phyloP scores from a whole-genome alignment of 2,113 vertebrate genomes.

The Cacatua alba region DNA sequence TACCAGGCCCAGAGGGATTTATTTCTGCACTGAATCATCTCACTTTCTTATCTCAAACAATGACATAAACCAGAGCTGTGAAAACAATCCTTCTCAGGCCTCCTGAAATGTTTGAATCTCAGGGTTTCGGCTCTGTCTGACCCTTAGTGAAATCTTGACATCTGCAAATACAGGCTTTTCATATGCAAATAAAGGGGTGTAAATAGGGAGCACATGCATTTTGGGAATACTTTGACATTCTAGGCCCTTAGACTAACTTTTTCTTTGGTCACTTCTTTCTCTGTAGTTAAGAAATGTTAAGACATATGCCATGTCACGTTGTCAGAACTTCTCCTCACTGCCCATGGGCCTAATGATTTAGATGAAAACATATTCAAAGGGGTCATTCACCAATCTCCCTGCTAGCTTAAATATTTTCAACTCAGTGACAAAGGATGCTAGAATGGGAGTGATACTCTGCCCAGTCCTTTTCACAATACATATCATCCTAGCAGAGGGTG shows the following conservation, averaged over 20 bases:
- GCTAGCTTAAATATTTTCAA: slow-evolving; percentile 23
- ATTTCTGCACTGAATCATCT: slow-evolving; percentile 36
- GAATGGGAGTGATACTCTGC: neutral
- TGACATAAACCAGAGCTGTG: slow-evolving; percentile 4
- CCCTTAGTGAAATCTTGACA: slow-evolving; percentile 45
- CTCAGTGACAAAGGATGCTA: neutral
- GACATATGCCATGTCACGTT: neutral
- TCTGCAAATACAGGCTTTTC: slow-evolving; percentile 46
- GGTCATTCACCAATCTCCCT: slow-evolving; percentile 27
- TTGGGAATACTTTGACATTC: slow-evolving; percentile 47
- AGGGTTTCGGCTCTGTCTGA: neutral
- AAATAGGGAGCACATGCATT: neutral
- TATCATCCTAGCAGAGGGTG: neutral
- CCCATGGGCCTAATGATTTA: neutral
- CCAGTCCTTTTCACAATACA: neutral
- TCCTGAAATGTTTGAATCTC: slow-evolving; percentile 45
- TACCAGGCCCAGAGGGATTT: neutral
- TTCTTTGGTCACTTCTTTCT: slow-evolving; percentile 22
- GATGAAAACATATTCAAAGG: slow-evolving; percentile 32
- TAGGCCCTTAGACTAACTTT: neutral
- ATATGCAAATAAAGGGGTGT: slow-evolving; percentile 47
- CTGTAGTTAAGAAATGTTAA: slow-evolving; percentile 19
- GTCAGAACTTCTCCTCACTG: slow-evolving; percentile 16
- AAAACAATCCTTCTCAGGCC: slow-evolving; percentile 18
- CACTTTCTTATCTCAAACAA: slow-evolving; percentile 21